A percentile compares a stretch with the other conserved stretches of the same genome.
phyloP scores from a whole-genome alignment of 2,888 invertebrate genomes.

The Eulithis prunata region DNA sequence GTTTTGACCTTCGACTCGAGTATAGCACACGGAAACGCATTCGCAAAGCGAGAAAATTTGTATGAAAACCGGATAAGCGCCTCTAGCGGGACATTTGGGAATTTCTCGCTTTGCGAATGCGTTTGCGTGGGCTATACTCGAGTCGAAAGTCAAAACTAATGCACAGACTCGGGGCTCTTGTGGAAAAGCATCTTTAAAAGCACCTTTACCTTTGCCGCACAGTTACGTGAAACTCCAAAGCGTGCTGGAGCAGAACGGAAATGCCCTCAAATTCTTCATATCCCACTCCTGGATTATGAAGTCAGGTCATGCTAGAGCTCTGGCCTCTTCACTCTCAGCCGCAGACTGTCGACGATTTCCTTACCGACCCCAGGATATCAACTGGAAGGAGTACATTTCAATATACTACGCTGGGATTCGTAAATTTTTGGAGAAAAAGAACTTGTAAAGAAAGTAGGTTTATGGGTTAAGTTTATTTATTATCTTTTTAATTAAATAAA shows the following conservation, averaged over 20 bases:
- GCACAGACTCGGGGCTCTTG: no score
- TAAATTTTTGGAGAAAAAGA: constrained; percentile 21
- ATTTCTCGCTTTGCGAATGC: no score
- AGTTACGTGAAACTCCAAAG: constrained; percentile 26
- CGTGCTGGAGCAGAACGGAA: constrained; percentile 55
- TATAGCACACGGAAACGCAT: no score
- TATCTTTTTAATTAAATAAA: no score
- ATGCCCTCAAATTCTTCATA: constrained; percentile 91
- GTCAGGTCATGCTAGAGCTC: constrained; percentile 86
- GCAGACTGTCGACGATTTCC: constrained; percentile 88
- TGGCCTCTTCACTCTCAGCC: constrained; percentile 83
- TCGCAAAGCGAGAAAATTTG: no score
- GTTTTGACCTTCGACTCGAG: no score
- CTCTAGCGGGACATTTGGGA: no score
- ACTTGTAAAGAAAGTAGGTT: neutral
- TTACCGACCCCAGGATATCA: constrained; percentile 90
- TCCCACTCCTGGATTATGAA: constrained; percentile 92
- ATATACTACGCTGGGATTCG: constrained; percentile 88
- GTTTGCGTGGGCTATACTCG: no score
- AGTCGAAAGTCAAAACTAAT: no score
- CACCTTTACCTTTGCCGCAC: constrained; percentile 5
- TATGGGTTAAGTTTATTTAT: no score
- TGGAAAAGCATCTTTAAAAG: no score
- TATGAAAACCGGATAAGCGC: no score
- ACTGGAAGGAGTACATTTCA: constrained; percentile 92